Conservation (phyloP, 2,888 invertebrate species). For the Isoperla grammatica region DNA sequence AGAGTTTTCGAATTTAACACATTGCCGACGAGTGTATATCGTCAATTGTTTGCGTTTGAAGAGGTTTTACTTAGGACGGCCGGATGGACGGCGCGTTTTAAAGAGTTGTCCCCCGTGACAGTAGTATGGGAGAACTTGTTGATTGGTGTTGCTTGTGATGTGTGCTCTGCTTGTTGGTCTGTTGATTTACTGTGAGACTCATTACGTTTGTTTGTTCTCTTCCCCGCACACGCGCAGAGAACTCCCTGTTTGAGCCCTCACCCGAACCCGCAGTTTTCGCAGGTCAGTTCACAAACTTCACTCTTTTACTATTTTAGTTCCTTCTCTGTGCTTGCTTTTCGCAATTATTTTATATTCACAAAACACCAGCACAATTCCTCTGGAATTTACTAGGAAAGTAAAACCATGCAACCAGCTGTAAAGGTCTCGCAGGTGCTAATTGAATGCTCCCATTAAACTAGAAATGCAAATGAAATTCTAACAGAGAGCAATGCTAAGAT, state of each 20-base stretch:
- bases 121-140: background rate
- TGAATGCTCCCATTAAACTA: too few species aligned
- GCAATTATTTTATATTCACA: background rate
- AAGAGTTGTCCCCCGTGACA: too few species aligned
- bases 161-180: constrained; percentile 15
- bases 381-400: too few species aligned
- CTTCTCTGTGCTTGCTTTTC: background rate
- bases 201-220: constrained; percentile 27
- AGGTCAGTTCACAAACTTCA: constrained; percentile 31
- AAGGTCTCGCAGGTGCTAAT: too few species aligned
- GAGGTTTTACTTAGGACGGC: background rate
- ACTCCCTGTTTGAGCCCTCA: constrained; percentile 33
- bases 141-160: constrained; percentile 11
- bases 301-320: constrained; percentile 4
- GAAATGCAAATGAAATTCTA: too few species aligned
- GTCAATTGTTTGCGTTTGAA: background rate
- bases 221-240: constrained; percentile 31
- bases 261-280: constrained; percentile 33
- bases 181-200: constrained; percentile 16
- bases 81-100: too few species aligned
- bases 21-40: background rate
- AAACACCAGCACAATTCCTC: too few species aligned
- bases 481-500: too few species aligned
- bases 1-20: too few species aligned
- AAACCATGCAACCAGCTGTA: too few species aligned